Base-by-base conservation (phyloP, 2,113 vertebrate genomes). In the Pterocles burchelli region DNA sequence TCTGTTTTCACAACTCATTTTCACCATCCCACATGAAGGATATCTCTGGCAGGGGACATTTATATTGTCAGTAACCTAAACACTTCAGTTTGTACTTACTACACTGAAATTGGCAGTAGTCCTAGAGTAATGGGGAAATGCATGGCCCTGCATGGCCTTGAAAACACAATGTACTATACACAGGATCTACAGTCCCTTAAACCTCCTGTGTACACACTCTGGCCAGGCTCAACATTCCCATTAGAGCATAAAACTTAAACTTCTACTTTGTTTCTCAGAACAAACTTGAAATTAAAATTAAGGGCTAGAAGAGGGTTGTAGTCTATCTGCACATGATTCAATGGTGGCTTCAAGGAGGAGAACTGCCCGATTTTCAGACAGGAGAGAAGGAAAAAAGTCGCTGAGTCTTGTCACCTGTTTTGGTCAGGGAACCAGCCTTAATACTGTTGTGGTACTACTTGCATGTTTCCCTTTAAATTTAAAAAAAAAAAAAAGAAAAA, bases 1-100 rank as follows among this genome's bases (percentile, higher is more conserved):
- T 82, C 55, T 83, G 55, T 93, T 94, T 96, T 91, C 88, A 96
- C 95, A 92, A 96, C 72, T 95, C 75, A 61, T 91, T 96, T 93
- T 94, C 95, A 88, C 83, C 88, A 94, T 93, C 92, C 92, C 68
- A 94, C 79, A 54, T 72, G 65, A 82, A 88, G 52, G 55, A 90
- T 94, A 93, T 95, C 92, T 95, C 93, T 86, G 31, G 57, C 85
- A 93, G 58, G 59, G 88, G 90, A 93, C 88, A 88, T 84, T 92
- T 88, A 68, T 91, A 77, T 57, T 80, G 82, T 67, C 89, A 95
- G 51, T 46, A 95, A 91, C 70, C 89, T 89, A 77, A 89, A 92
- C 62, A 29, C 80, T 85, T 80, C 48, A 36, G 17, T 86, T 95
- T 86, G 51, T 59, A 49, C 51, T 86, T 84, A 80, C 55, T 93